Conservation (phyloP, 2,888 invertebrate species). For the Watsonalla binaria region DNA sequence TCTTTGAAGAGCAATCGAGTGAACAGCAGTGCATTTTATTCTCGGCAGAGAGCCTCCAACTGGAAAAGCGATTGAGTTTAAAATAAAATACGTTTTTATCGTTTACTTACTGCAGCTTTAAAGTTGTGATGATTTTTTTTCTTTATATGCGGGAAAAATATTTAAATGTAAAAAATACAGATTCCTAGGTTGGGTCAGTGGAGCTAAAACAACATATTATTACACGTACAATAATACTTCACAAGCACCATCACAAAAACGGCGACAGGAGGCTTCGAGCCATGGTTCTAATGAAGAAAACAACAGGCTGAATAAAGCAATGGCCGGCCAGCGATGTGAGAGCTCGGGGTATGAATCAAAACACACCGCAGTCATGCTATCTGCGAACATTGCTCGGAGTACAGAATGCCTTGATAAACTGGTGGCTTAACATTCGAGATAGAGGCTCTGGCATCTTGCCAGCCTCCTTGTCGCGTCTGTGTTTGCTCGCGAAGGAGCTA, state of each 20-base stretch:
- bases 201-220: not conserved
- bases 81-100: not conserved
- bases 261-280: conserved; percentile 30
- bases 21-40: not conserved
- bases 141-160: no score
- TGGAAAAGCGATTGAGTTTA: no score
- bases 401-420: conserved; percentile 36
- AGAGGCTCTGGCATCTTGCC: conserved; percentile 49
- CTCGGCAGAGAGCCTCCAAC: no score
- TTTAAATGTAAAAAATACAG: no score
- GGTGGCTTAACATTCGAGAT: conserved; percentile 50
- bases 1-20: not conserved
- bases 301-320: conserved; percentile 45
- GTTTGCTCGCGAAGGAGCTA: conserved; percentile 31
- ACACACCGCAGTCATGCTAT: conserved; percentile 17
- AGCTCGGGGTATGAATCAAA: conserved; percentile 29
- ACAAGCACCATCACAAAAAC: conserved; percentile 15
- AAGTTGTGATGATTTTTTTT: no score
- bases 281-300: conserved; percentile 50
- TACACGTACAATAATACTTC: not conserved
- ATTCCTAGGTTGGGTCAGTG: no score
- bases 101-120: no score
- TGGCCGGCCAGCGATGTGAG: conserved; percentile 30
- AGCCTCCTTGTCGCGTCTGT: conserved; percentile 43
- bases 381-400: conserved; percentile 21